Evolutionary conservation across 1,140 invertebrate genomes (phyloP).

Genomic region (Calliphora vicina): DNA sequence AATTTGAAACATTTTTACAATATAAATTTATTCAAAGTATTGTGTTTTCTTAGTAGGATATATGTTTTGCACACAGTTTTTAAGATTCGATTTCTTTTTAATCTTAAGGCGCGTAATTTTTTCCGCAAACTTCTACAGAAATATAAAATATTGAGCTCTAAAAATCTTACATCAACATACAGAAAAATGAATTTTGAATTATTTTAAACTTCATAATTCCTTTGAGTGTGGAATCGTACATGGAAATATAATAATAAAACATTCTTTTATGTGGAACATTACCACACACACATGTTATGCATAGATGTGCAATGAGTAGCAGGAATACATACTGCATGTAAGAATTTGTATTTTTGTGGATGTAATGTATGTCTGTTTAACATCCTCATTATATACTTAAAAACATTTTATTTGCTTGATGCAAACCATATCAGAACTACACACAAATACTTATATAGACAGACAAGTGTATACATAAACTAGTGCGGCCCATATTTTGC

Average conservation of each 20-base stretch:
- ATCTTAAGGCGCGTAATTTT: too few relatives aligned
- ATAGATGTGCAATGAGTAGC: neutral
- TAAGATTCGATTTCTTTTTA: too few relatives aligned
- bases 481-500: too few relatives aligned
- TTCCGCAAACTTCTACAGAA: too few relatives aligned
- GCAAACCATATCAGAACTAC: neutral
- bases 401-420: neutral
- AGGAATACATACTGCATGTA: neutral
- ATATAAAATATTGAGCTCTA: too few relatives aligned
- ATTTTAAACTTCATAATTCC: neutral
- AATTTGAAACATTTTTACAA: too few relatives aligned
- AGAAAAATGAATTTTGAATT: too few relatives aligned
- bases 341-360: neutral
- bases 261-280: neutral
- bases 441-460: neutral
- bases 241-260: neutral
- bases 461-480: too few relatives aligned
- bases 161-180: too few relatives aligned
- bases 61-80: too few relatives aligned
- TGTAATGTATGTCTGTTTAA: neutral
- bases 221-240: neutral
- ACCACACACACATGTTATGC: neutral
- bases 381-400: conserved; percentile 26
- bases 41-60: too few relatives aligned
- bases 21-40: too few relatives aligned